Conservation (phyloP, 1,140 invertebrate species). For the Drosophila littoralis region DNA sequence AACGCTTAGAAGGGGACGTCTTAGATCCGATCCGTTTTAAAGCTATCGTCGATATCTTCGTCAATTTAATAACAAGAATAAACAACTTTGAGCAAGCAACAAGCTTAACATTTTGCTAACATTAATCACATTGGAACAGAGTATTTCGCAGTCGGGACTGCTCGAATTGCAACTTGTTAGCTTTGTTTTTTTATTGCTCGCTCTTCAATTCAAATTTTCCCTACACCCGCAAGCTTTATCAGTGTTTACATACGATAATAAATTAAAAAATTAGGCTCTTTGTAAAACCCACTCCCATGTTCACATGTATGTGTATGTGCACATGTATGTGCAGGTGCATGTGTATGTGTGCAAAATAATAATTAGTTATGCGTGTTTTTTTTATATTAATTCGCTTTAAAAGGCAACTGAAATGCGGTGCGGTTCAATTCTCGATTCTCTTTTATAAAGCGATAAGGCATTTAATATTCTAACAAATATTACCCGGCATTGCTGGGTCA, state of each 20-base stretch:
- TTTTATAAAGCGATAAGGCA: constrained; percentile 6
- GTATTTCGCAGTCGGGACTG: not conserved
- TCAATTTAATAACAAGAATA: too few relatives aligned
- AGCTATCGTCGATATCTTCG: too few relatives aligned
- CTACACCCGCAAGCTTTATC: constrained; percentile 21
- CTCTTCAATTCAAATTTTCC: not conserved
- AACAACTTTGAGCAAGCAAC: too few relatives aligned
- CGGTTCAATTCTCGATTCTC: not conserved
- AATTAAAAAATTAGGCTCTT: constrained; percentile 8
- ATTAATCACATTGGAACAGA: not conserved
- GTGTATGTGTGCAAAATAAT: not conserved
- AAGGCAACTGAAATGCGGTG: not conserved
- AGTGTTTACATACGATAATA: constrained; percentile 45
- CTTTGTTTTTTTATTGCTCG: not conserved
- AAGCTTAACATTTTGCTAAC: too few relatives aligned
- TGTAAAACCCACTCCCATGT: constrained; percentile 4
- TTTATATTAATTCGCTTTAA: constrained; percentile 17
- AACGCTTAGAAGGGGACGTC: too few relatives aligned
- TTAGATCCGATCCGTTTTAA: too few relatives aligned
- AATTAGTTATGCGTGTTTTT: constrained; percentile 4
- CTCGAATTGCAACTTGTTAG: not conserved
- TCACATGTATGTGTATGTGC: too few relatives aligned
- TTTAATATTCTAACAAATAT: not conserved
- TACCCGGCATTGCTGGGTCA: not conserved
- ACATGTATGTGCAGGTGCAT: too few relatives aligned